Percentiles rank a stretch among this genome's conserved stretches.
Conservation (phyloP, 2,888 invertebrate genomes). For the Saturnia pavonia region DNA sequence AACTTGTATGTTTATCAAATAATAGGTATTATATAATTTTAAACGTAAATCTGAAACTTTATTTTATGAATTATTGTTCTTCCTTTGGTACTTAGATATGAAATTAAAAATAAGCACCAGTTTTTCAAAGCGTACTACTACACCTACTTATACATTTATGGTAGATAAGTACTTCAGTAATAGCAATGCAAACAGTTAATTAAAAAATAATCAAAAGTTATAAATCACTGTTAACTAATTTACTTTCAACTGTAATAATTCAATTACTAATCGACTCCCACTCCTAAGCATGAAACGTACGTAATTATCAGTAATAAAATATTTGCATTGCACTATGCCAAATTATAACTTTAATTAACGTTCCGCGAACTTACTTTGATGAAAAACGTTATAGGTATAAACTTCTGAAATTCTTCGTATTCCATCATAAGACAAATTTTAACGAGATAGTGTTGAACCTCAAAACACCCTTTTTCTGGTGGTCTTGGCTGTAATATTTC, state of each 20-base stretch:
- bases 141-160: not conserved
- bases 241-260: not conserved
- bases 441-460: not conserved
- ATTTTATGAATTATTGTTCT: not conserved
- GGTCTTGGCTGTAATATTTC: not conserved
- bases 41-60: not conserved
- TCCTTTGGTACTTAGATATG: not conserved
- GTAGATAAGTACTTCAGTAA: not conserved
- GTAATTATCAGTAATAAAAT: not conserved
- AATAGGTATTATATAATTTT: not conserved
- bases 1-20: not conserved
- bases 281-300: not conserved
- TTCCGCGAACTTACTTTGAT: not conserved
- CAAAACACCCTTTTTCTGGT: not conserved
- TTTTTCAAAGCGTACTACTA: not conserved
- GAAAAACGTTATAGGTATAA: too few species aligned
- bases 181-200: not conserved
- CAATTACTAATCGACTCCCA: not conserved
- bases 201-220: not conserved
- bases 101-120: not conserved
- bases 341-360: too few species aligned
- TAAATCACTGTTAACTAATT: not conserved
- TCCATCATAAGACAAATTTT: too few species aligned
- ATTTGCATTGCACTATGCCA: too few species aligned
- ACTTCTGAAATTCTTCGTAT: too few species aligned